Percentiles rank a stretch among this genome's conserved stretches.
Evolutionary conservation across 1,140 invertebrate genomes (phyloP).

Genomic region (Drosophila dunni): DNA sequence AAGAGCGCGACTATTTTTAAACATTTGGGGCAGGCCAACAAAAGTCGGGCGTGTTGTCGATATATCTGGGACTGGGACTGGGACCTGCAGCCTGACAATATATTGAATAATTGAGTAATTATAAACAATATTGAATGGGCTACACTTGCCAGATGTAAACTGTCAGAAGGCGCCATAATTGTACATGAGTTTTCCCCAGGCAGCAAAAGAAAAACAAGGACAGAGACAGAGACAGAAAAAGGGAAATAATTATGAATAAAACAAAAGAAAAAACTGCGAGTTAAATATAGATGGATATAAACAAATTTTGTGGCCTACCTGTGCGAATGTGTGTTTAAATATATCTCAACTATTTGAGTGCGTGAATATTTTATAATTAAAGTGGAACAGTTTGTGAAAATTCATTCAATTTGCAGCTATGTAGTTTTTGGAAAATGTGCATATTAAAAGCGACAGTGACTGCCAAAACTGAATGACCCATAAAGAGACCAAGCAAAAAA

Average conservation of each 20-base stretch:
- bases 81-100: constrained; percentile 51
- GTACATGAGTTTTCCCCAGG: constrained; percentile 28
- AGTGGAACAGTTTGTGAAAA: constrained; percentile 25
- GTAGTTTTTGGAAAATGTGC: constrained; percentile 71
- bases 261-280: not conserved
- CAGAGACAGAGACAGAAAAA: constrained; percentile 8
- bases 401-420: constrained; percentile 50
- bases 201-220: not conserved
- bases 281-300: constrained; percentile 23
- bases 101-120: constrained; percentile 76
- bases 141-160: constrained; percentile 50
- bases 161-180: constrained; percentile 63
- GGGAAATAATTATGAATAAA: not conserved
- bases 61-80: constrained; percentile 42
- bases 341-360: not conserved
- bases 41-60: constrained; percentile 69
- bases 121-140: constrained; percentile 56
- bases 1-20: constrained; percentile 71
- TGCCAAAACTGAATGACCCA: constrained; percentile 52
- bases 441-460: constrained; percentile 61
- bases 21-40: constrained; percentile 76
- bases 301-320: not conserved
- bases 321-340: not conserved
- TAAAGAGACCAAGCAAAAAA: constrained; percentile 6
- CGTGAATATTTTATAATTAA: constrained; percentile 11